These are phyloP conservation scores for Ruditapes philippinarum DNA, from an alignment of 1,140 invertebrate genomes.

Conservation along the genomic window DNA sequence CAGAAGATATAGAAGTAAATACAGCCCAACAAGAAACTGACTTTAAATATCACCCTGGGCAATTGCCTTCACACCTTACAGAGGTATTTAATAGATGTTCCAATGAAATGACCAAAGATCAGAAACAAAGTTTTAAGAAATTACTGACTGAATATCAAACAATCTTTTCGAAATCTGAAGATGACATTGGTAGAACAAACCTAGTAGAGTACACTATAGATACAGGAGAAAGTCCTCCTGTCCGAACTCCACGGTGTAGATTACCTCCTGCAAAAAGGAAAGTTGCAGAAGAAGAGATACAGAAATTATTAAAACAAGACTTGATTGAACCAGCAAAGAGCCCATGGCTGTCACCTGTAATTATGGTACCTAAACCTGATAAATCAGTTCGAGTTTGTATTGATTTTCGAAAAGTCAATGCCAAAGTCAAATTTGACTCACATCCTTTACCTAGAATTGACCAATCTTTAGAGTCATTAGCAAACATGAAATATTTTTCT, in stretches of 20 bases:
- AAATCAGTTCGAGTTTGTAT: conserved; percentile 30
- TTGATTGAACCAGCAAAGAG: not conserved
- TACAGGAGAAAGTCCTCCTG: conserved; percentile 37
- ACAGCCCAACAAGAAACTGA: not conserved
- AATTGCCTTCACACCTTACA: not conserved
- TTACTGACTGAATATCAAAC: conserved; percentile 30
- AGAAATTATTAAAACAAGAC: conserved; percentile 52
- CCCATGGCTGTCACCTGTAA: conserved; percentile 25
- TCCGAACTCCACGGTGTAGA: conserved; percentile 15
- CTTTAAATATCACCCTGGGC: not conserved
- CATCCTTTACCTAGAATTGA: conserved; percentile 64
- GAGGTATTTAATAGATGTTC: not conserved
- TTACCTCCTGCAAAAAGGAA: not conserved
- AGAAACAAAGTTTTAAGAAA: not conserved
- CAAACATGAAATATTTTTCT: conserved; percentile 60
- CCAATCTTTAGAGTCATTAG: conserved; percentile 57
- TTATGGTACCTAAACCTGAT: conserved; percentile 31
- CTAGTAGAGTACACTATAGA: conserved; percentile 44
- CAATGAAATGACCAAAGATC: not conserved
- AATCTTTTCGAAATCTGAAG: conserved; percentile 47
- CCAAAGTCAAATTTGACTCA: conserved; percentile 5
- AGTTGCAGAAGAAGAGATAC: conserved; percentile 37
- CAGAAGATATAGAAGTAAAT: not conserved
- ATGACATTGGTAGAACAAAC: conserved; percentile 29
- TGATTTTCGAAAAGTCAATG: conserved; percentile 49